Conservation (phyloP, 2,888 invertebrate species). For the Aplocera efformata region DNA sequence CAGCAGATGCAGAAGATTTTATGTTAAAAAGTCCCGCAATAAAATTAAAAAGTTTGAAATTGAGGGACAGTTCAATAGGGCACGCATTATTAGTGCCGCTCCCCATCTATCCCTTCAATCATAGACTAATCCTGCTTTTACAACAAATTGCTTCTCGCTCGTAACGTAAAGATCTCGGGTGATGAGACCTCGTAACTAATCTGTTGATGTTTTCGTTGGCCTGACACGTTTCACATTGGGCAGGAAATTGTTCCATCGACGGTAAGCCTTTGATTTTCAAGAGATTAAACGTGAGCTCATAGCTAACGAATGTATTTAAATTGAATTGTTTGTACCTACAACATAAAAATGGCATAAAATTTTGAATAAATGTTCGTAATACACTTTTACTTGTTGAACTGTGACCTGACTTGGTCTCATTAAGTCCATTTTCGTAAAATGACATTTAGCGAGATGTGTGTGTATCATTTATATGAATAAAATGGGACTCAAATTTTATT, state of each 20-base stretch:
- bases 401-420: too few species aligned
- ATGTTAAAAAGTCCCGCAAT: too few species aligned
- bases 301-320: slow-evolving; percentile 1
- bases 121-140: slow-evolving; percentile 36
- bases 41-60: too few species aligned
- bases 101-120: slow-evolving; percentile 30
- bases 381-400: too few species aligned
- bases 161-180: slow-evolving; percentile 31
- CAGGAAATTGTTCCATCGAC: slow-evolving; percentile 25
- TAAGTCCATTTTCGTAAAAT: too few species aligned
- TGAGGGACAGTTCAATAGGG: slow-evolving; percentile 14
- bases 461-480: too few species aligned
- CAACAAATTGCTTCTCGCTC: slow-evolving; percentile 33
- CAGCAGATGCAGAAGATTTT: too few species aligned
- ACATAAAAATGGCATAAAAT: too few species aligned
- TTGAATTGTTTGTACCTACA: too few species aligned
- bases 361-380: too few species aligned
- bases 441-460: too few species aligned
- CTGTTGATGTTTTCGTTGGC: slow-evolving; percentile 31
- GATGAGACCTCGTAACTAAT: slow-evolving; percentile 40
- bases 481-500: too few species aligned
- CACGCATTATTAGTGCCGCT: slow-evolving; percentile 16
- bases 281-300: not conserved
- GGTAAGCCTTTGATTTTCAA: slow-evolving; percentile 5
- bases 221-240: slow-evolving; percentile 39